Evolutionary conservation across 2,888 invertebrate genomes (phyloP).

Genomic region (Plebejus argus): DNA sequence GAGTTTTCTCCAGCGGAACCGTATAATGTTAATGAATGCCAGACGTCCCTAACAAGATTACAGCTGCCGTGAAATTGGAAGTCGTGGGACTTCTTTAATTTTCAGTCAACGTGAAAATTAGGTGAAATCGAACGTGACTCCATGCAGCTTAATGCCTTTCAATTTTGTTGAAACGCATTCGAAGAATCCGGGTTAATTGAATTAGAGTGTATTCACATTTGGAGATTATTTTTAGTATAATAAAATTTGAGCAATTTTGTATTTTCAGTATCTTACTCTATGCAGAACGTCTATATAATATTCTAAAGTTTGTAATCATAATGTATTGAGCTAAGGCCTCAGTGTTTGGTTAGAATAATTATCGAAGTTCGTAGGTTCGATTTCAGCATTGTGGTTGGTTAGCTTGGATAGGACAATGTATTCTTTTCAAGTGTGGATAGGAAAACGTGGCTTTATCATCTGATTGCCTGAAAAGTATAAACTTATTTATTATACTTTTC

Average conservation of each 20-base stretch:
- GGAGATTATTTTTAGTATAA: background rate
- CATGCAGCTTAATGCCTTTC: conserved; percentile 30
- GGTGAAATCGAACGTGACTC: conserved; percentile 55
- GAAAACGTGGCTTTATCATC: too few relatives aligned
- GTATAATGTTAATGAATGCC: conserved; percentile 78
- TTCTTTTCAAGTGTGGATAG: too few relatives aligned
- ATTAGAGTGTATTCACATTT: background rate
- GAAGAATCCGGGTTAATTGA: background rate
- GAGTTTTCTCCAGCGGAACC: conserved; percentile 66
- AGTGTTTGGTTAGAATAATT: too few relatives aligned
- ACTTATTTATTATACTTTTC: too few relatives aligned
- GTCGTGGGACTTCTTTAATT: conserved; percentile 75
- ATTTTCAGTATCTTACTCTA: background rate
- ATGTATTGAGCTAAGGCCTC: too few relatives aligned
- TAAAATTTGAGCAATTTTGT: background rate
- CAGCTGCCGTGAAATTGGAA: conserved; percentile 75
- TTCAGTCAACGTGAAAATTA: conserved; percentile 74
- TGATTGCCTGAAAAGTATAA: too few relatives aligned
- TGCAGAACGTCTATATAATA: too few relatives aligned
- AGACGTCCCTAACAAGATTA: conserved; percentile 77
- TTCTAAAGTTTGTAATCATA: too few relatives aligned
- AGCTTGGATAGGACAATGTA: too few relatives aligned
- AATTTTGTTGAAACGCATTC: conserved; percentile 24
- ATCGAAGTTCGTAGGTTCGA: too few relatives aligned
- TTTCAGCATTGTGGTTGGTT: too few relatives aligned